Conservation (phyloP, 2,888 invertebrate genomes). For the Lypha dubia region DNA sequence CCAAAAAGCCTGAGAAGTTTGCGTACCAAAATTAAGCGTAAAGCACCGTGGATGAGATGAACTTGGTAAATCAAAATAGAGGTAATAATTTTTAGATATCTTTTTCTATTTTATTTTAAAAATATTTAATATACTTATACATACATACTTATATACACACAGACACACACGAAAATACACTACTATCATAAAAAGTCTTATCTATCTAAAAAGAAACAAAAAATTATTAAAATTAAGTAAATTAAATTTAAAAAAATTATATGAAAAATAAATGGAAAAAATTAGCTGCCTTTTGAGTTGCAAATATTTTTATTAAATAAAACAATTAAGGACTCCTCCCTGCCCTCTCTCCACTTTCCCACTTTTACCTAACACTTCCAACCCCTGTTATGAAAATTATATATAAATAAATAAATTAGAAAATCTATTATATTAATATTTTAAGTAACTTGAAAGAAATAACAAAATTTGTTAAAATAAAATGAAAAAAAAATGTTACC, state of each 20-base stretch:
- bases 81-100: constrained; percentile 32
- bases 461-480: constrained; percentile 44
- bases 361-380: constrained; percentile 57
- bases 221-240: constrained; percentile 30
- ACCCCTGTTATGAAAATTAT: constrained; percentile 40
- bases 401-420: constrained; percentile 50
- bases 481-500: constrained; percentile 63
- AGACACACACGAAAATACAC: constrained; percentile 33
- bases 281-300: constrained; percentile 70
- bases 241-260: constrained; percentile 33
- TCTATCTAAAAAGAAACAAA: background rate
- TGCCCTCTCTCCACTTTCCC: constrained; percentile 33
- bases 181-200: constrained; percentile 4
- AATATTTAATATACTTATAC: background rate
- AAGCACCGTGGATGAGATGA: constrained; percentile 81
- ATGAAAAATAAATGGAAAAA: constrained; percentile 15
- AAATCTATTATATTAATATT: constrained; percentile 48
- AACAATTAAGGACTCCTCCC: constrained; percentile 36
- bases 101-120: no score
- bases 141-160: no score
- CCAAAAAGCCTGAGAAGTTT: constrained; percentile 80
- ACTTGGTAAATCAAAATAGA: constrained; percentile 64
- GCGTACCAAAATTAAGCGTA: constrained; percentile 82
- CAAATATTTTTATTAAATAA: constrained; percentile 58
- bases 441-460: constrained; percentile 48